A percentile compares a stretch with the other conserved stretches of the same genome.
These are phyloP conservation scores for Heliconius nattereri DNA, from an alignment of 1,140 invertebrate genomes.

Conservation along the genomic window DNA sequence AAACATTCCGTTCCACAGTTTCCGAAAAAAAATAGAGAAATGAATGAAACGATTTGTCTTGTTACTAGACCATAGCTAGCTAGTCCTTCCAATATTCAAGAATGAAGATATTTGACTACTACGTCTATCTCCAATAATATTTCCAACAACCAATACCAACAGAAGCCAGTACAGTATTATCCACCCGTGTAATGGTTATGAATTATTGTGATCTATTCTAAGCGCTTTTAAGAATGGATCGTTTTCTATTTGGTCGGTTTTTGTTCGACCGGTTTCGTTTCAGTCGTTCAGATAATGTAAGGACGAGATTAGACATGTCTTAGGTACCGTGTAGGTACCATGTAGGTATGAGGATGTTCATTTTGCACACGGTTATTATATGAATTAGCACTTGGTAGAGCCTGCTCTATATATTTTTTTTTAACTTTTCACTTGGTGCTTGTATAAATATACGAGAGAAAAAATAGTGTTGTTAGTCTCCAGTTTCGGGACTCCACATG, in stretches of 20 bases:
- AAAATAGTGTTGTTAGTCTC: no score
- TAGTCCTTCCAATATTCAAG: no score
- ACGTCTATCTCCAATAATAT: not conserved
- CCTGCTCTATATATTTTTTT: not conserved
- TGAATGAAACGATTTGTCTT: no score
- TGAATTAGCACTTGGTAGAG: not conserved
- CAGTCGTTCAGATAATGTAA: slow-evolving; percentile 43
- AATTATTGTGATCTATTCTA: slow-evolving; percentile 76
- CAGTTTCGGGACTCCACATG: no score
- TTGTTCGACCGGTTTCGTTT: slow-evolving; percentile 41
- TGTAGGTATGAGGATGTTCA: slow-evolving; percentile 12
- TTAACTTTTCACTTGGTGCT: not conserved
- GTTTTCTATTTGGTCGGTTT: slow-evolving; percentile 46
- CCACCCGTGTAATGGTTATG: slow-evolving; percentile 66
- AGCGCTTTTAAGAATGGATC: slow-evolving; percentile 66
- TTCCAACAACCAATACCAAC: slow-evolving; percentile 36
- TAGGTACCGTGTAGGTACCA: not conserved
- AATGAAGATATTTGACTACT: no score
- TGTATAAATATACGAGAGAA: no score
- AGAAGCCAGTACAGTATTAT: slow-evolving; percentile 50
- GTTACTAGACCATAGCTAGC: no score
- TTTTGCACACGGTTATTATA: slow-evolving; percentile 19
- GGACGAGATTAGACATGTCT: slow-evolving; percentile 41
- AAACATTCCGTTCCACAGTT: not conserved
- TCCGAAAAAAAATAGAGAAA: not conserved